Evolutionary conservation across 2,113 vertebrate species (phyloP), one percentile per base, ranked within the genome.

Genomic region (Pogonocichla stellata): DNA sequence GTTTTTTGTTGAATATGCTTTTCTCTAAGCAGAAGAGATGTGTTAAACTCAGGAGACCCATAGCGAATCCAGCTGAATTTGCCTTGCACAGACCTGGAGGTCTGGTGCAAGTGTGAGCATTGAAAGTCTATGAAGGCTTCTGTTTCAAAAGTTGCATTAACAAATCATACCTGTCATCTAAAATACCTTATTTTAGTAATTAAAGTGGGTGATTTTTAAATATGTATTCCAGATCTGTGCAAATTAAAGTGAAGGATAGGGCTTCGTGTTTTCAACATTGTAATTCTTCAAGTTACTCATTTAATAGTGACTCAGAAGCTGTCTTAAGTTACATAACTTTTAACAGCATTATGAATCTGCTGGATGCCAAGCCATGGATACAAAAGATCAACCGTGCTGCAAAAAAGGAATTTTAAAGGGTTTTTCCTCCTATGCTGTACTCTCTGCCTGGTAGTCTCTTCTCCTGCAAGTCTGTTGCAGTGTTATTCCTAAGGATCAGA

Each of bases 161-260:
- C 54, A 97, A 93, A 91, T 95, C 67, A 86, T 70, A 53, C 70
- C 77, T 94, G 74, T 86, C 85, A 88, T 91, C 96, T 80, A 60
- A 90, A 92, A 94, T 84, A 92, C 60, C 91, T 97, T 94, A 73
- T 95, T 97, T 97, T 92, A 86, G 80, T 95, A 97, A 96, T 97
- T 95, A 83, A 95, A 95, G 64, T 87, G 58, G 58, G 84, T 92
- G 73, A 88, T 77, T 51, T 79, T 94, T 78, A 47, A 43, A 86
- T 71, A 73, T 67, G 22, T 87, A 33, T 92, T 95, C 75, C 70
- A 90, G 34, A 75, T 64, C 56, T 58, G 67, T 94, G 43, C 53
- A 94, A 91, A 87, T 94, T 72, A 95, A 60, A 0, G 1, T 71
- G 86, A 90, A 93, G 74, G 67, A 80, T 95, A 93, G 91, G 92